phyloP scores from a whole-genome alignment of 2,888 invertebrate genomes.

The Hypsopygia costalis region DNA sequence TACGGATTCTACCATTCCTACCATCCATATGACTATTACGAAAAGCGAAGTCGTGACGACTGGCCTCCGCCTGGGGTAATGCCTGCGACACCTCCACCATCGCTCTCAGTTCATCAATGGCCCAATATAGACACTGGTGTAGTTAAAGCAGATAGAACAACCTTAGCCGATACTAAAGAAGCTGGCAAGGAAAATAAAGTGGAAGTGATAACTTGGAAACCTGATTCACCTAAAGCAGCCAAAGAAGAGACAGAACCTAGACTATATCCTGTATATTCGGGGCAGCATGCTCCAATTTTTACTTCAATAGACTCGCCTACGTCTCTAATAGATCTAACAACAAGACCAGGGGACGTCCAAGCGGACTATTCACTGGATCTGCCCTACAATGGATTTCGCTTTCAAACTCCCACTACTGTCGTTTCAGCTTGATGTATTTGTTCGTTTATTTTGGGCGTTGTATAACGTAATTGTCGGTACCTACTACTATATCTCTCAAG shows the following conservation, averaged over 20 bases:
- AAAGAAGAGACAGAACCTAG: conserved; percentile 41
- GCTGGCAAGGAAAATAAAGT: conserved; percentile 24
- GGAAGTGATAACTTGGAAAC: conserved; percentile 39
- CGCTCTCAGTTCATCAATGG: conserved; percentile 40
- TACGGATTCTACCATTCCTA: conserved; percentile 87
- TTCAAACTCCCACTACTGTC: conserved; percentile 76
- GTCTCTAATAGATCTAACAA: conserved; percentile 53
- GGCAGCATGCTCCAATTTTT: conserved; percentile 33
- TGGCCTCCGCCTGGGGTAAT: conserved; percentile 52
- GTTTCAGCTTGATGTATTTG: conserved; percentile 69
- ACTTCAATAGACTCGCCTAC: conserved; percentile 50
- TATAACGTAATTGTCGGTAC: conserved; percentile 48
- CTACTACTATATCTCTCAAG: conserved; percentile 50
- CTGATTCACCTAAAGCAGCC: conserved; percentile 35
- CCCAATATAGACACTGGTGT: conserved; percentile 25
- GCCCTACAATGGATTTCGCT: conserved; percentile 71
- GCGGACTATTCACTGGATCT: conserved; percentile 71
- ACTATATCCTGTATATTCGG: conserved; percentile 51
- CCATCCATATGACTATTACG: conserved; percentile 68
- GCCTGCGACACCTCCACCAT: conserved; percentile 47
- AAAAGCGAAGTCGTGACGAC: conserved; percentile 58
- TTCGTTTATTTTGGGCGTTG: conserved; percentile 47
- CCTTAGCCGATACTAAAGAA: conserved; percentile 31
- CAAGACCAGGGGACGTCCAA: conserved; percentile 66
- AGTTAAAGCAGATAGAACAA: conserved; percentile 52